Conservation (phyloP, 2,888 invertebrate species). For the Agriotes lineatus region DNA sequence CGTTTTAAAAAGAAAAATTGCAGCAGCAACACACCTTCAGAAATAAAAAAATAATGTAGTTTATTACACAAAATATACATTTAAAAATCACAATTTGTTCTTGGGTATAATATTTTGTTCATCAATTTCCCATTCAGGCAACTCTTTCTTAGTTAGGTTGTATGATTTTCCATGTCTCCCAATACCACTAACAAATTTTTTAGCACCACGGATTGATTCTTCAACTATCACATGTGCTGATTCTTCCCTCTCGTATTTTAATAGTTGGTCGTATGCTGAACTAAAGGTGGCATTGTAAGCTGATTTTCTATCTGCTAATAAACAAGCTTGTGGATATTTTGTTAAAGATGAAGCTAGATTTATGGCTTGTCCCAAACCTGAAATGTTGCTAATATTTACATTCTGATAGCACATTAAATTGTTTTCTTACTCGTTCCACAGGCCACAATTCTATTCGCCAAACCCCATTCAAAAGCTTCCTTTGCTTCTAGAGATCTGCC, state of each 20-base stretch:
- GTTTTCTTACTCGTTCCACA: slow-evolving; percentile 80
- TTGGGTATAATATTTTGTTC: background rate
- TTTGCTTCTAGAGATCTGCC: slow-evolving; percentile 82
- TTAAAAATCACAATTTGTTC: slow-evolving; percentile 2
- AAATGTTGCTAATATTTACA: slow-evolving; percentile 34
- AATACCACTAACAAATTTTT: slow-evolving; percentile 76
- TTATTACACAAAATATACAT: background rate
- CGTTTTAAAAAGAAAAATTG: background rate
- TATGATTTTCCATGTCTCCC: slow-evolving; percentile 78
- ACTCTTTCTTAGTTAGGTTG: slow-evolving; percentile 70
- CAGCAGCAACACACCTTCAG: background rate
- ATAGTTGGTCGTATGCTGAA: slow-evolving; percentile 76
- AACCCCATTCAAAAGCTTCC: slow-evolving; percentile 86
- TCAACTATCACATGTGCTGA: slow-evolving; percentile 72
- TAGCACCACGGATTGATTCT: slow-evolving; percentile 77
- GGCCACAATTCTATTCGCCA: slow-evolving; percentile 83
- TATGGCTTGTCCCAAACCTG: slow-evolving; percentile 81
- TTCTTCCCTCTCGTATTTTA: slow-evolving; percentile 74
- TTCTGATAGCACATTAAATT: slow-evolving; percentile 6
- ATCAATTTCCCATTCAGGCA: slow-evolving; percentile 74
- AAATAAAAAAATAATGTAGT: no score
- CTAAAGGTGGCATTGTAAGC: slow-evolving; percentile 77
- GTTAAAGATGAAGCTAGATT: slow-evolving; percentile 78
- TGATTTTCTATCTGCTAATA: slow-evolving; percentile 70
- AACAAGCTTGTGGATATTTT: slow-evolving; percentile 82